Conservation (phyloP, 2,888 invertebrate genomes). For the Ochropleura plecta region DNA sequence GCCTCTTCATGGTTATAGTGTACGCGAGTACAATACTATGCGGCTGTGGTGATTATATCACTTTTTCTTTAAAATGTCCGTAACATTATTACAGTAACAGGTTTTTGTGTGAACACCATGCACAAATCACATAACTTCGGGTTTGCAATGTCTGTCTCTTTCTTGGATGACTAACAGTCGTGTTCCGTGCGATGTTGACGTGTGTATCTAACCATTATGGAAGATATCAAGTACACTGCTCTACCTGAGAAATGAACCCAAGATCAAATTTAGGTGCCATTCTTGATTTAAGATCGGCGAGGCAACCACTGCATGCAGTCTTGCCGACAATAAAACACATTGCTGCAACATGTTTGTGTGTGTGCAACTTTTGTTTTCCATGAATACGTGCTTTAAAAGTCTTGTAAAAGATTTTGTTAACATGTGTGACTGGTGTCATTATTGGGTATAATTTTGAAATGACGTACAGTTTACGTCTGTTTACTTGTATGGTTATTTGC, state of each 20-base stretch:
- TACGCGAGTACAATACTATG: background rate
- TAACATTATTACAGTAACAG: background rate
- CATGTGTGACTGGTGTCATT: constrained; percentile 55
- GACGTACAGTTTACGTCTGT: constrained; percentile 74
- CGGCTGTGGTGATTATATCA: background rate
- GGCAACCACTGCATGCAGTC: background rate
- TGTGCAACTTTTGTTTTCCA: background rate
- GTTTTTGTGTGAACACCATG: background rate
- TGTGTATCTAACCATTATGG: background rate
- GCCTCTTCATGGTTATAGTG: constrained; percentile 46
- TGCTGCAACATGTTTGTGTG: background rate
- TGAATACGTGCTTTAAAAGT: background rate
- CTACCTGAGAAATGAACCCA: background rate
- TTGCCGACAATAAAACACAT: background rate
- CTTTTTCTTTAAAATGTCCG: background rate
- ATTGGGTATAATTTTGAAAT: constrained; percentile 70
- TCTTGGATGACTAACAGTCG: background rate
- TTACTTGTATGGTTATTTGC: constrained; percentile 78
- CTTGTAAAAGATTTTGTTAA: constrained; percentile 14
- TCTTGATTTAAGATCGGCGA: background rate
- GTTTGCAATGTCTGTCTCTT: background rate
- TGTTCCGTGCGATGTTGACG: background rate
- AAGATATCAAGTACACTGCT: background rate
- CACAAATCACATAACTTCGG: background rate
- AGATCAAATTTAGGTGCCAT: background rate